These are phyloP conservation scores for Ailurus styani DNA, from an alignment of 2,113 vertebrate species.

Conservation along the genomic window DNA sequence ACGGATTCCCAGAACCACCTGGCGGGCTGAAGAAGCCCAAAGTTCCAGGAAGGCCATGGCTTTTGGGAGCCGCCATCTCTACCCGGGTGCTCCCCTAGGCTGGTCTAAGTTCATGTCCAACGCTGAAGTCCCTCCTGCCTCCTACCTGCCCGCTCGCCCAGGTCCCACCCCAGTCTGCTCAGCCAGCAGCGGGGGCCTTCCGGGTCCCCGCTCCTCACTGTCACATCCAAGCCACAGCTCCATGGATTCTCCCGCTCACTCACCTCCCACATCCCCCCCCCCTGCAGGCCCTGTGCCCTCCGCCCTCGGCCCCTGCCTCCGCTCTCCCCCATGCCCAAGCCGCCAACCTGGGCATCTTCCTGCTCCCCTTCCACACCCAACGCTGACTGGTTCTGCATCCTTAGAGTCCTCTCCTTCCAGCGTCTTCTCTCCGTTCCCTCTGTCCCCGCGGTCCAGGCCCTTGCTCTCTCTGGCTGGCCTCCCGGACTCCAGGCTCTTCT, in stretches of 20 bases:
- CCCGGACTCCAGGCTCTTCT: neutral
- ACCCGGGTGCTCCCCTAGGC: too few species aligned
- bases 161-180: neutral
- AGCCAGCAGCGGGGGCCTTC: neutral
- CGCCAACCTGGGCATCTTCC: neutral
- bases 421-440: neutral
- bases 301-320: too few species aligned
- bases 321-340: neutral
- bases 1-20: neutral
- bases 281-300: neutral
- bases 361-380: neutral
- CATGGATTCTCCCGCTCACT: neutral
- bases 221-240: neutral
- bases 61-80: neutral
- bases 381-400: rapidly evolving
- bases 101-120: rapidly evolving
- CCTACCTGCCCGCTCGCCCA: neutral
- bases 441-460: neutral
- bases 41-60: neutral
- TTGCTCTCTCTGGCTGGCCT: too few species aligned
- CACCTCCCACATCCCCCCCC: rapidly evolving
- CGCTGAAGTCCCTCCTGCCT: neutral
- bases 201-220: too few species aligned
- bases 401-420: neutral
- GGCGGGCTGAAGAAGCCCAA: neutral